Base-by-base conservation (phyloP, 2,888 invertebrate species). In the Ichneumoninae sp. region DNA sequence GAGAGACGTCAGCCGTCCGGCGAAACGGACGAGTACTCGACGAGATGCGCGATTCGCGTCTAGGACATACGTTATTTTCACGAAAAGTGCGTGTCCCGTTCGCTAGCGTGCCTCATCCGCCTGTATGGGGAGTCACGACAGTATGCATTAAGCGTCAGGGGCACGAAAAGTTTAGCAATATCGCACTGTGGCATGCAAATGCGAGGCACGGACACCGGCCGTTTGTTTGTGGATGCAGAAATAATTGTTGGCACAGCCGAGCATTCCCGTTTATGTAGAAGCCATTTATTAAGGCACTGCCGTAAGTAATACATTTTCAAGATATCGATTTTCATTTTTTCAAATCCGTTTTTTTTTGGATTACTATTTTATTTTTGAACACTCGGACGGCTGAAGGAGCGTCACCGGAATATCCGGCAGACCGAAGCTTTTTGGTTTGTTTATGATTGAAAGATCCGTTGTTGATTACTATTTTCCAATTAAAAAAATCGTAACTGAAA, bases 221-320 rank as follows among this genome's bases (percentile, higher is more conserved):
- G 80, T 86, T 89, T 88, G 88, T 89, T 89, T 87, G 86, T 78
- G 79, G 86, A 88, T 72, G 87, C 88, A 87, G 87, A 90, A 89
- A 89, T 90, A 90, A 90, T 89, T 89, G 90, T 90, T 90, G 90
- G 89, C 89, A 90, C 88, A 80, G 70, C 77, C 40, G 84, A 83
- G 78, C 70, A 69, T 66, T 86, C 87, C 80, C 87, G 87, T 89
- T 89, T 90, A 89, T 87, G 84, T 86, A 89, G 10, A 40, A 8
- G 40, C 40, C 10, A 40, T 40, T 40, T 40, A 40, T 40, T 10
- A 40, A 40, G 40, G 40, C 10, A 8, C 40, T 40, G 40, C 7
- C 10, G 2, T 10, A 40, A 40, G 10, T 40, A 10, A 40, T 40
- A 40, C 40, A 40, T 40, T 40, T 40, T 40, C 40, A 5, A 40